These are phyloP conservation scores for Seriola quinqueradiata DNA, from an alignment of 2,113 vertebrate genomes.

Conservation along the genomic window DNA sequence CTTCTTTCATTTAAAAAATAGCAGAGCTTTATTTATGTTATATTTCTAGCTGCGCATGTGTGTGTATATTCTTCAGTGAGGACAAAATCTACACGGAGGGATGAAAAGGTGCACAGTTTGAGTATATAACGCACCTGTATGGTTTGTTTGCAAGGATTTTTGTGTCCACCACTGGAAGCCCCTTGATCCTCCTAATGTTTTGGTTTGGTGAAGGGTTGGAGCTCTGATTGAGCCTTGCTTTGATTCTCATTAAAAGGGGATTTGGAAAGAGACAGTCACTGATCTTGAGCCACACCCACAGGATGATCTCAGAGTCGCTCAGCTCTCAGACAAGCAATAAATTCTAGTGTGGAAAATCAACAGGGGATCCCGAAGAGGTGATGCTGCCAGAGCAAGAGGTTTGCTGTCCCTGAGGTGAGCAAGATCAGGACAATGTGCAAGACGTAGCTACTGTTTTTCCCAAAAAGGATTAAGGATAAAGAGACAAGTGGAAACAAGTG, in stretches of 20 bases:
- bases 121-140: not conserved
- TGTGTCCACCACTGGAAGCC: not conserved
- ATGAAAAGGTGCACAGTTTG: not conserved
- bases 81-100: not conserved
- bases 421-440: not conserved
- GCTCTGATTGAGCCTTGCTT: slow-evolving; percentile 33
- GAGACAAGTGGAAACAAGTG: too few species aligned
- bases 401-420: not conserved
- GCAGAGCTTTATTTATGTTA: not conserved
- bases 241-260: slow-evolving; percentile 63
- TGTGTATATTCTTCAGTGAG: not conserved
- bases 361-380: not conserved
- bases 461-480: not conserved
- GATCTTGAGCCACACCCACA: slow-evolving; percentile 35
- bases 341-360: not conserved
- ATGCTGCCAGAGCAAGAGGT: not conserved
- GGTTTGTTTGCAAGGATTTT: slow-evolving; percentile 16
- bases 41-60: not conserved
- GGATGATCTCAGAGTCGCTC: slow-evolving; percentile 36
- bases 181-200: slow-evolving; percentile 22
- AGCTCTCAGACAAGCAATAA: slow-evolving; percentile 22
- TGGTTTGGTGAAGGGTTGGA: slow-evolving; percentile 28
- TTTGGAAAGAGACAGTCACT: slow-evolving; percentile 55
- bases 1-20: too few species aligned
- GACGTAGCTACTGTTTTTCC: not conserved